Conservation (phyloP, 2,888 invertebrate genomes). For the Morinoia aosen region DNA sequence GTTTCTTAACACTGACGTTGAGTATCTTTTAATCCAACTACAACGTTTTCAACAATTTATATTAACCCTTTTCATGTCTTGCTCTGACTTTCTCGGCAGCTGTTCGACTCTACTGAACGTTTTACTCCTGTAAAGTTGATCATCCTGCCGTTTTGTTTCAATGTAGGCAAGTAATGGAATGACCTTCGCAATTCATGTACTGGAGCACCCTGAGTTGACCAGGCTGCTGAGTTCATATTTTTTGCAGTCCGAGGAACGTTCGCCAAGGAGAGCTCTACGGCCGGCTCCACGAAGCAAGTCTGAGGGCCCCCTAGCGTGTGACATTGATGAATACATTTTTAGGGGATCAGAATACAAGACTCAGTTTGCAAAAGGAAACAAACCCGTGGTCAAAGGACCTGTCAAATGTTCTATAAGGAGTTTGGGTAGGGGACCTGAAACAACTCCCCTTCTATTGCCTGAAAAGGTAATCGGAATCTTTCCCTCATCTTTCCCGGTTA, state of each 20-base stretch:
- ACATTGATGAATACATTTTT: constrained; percentile 66
- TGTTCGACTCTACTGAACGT: background rate
- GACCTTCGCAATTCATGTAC: background rate
- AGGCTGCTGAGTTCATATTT: constrained; percentile 41
- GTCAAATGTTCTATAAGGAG: constrained; percentile 57
- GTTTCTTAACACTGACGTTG: background rate
- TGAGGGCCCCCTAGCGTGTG: constrained; percentile 66
- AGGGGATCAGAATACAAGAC: constrained; percentile 67
- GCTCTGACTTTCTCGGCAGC: background rate
- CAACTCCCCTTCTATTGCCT: constrained; percentile 64
- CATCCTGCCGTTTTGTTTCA: background rate
- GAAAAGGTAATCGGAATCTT: constrained; percentile 62
- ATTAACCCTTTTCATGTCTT: background rate
- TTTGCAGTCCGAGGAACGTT: constrained; percentile 66
- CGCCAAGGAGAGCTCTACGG: constrained; percentile 61
- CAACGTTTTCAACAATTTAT: background rate
- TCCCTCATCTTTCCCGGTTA: constrained; percentile 33
- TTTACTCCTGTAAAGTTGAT: background rate
- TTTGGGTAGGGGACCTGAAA: constrained; percentile 63
- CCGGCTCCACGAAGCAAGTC: constrained; percentile 66
- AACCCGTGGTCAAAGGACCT: constrained; percentile 64
- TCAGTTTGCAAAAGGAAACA: constrained; percentile 58
- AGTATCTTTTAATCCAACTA: background rate
- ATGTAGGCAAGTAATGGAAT: background rate
- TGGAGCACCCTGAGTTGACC: background rate